These are phyloP conservation scores for Epinephelus awoara DNA, from an alignment of 2,797 vertebrate genomes.

Conservation along the genomic window DNA sequence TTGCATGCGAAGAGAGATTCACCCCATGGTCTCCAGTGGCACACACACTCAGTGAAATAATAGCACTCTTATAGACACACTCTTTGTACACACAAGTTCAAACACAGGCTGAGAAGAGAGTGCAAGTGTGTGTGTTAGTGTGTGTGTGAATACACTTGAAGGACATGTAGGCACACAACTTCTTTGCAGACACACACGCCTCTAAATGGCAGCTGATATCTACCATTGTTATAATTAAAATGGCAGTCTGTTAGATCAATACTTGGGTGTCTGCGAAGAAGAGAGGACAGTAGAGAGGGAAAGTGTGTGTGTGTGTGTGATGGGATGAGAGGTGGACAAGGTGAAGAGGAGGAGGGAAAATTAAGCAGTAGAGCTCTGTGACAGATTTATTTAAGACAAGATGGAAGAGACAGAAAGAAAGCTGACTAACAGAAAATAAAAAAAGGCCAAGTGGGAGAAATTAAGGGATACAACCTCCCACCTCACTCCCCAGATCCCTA, in stretches of 20 bases:
- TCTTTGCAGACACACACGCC: slow-evolving; percentile 26
- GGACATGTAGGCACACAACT: slow-evolving; percentile 39
- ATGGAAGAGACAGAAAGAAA: slow-evolving; percentile 23
- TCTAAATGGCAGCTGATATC: slow-evolving; percentile 87
- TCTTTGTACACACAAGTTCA: slow-evolving; percentile 63
- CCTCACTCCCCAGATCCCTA: not conserved
- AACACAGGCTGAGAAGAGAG: slow-evolving; percentile 53
- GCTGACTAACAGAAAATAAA: slow-evolving; percentile 77
- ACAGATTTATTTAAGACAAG: slow-evolving; percentile 46
- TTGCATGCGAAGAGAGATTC: slow-evolving; percentile 93
- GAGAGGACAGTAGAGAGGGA: slow-evolving; percentile 81
- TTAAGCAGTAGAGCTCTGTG: slow-evolving; percentile 31
- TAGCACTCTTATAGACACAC: slow-evolving; percentile 69
- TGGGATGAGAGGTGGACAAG: slow-evolving; percentile 59
- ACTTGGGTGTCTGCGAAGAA: slow-evolving; percentile 90
- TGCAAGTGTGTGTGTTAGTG: slow-evolving; percentile 11
- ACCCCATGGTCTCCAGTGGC: slow-evolving; percentile 92
- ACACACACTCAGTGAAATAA: slow-evolving; percentile 68
- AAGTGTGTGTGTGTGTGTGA: not conserved
- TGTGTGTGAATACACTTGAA: slow-evolving; percentile 72
- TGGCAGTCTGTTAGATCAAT: slow-evolving; percentile 91
- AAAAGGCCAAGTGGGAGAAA: slow-evolving; percentile 25
- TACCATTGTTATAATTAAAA: slow-evolving; percentile 97
- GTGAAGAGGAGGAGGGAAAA: slow-evolving; percentile 31
- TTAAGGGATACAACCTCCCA: slow-evolving; percentile 10